A percentile compares a stretch with the other conserved stretches of the same genome.
phyloP scores from a whole-genome alignment of 2,888 invertebrate genomes.

The Drosophila helvetica region DNA sequence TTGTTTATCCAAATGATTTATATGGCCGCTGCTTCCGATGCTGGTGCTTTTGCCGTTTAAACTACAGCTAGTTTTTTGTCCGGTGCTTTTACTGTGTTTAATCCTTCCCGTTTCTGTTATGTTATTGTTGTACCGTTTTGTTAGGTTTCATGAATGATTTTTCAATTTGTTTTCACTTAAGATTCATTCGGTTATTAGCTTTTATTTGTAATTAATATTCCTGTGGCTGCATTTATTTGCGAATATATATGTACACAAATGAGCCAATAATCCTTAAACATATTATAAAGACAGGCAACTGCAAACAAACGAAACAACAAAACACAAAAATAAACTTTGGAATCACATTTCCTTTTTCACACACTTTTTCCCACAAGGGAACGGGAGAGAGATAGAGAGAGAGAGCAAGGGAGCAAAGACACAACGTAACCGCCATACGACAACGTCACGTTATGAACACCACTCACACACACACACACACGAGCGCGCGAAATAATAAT shows the following conservation, averaged over 20 bases:
- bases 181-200: neutral
- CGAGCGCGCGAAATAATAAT: neutral
- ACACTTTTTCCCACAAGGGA: neutral
- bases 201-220: neutral
- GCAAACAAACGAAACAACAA: neutral
- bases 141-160: neutral
- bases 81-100: neutral
- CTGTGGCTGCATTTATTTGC: neutral
- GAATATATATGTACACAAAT: neutral
- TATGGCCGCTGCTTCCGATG: neutral
- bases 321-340: neutral
- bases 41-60: neutral
- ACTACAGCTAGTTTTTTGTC: neutral
- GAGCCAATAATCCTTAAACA: conserved; percentile 3
- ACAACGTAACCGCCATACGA: neutral
- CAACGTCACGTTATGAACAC: neutral
- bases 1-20: neutral
- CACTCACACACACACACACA: neutral
- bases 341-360: conserved; percentile 1
- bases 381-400: neutral
- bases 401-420: neutral
- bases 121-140: neutral
- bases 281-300: neutral
- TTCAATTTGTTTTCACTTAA: neutral
- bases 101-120: neutral